phyloP scores from a whole-genome alignment of 1,140 invertebrate genomes.

The Charaxes varanes region DNA sequence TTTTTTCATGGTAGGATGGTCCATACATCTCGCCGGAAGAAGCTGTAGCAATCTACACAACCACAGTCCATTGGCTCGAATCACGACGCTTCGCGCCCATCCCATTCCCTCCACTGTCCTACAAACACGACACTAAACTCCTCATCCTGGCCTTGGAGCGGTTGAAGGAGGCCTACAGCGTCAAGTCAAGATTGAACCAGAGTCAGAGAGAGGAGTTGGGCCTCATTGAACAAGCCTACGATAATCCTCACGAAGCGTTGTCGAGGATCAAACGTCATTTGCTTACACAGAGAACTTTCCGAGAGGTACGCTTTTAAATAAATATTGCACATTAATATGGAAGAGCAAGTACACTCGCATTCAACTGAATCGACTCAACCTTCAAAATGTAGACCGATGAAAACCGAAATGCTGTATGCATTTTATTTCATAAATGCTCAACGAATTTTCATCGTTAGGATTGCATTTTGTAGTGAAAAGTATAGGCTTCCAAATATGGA shows the following conservation, averaged over 20 bases:
- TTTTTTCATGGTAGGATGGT: no score
- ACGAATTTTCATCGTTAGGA: no score
- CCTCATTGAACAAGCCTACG: constrained; percentile 99
- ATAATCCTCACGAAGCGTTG: constrained; percentile 99
- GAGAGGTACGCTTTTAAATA: constrained; percentile 91
- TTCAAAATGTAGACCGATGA: no score
- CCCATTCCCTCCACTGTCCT: constrained; percentile 98
- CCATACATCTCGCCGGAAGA: constrained; percentile 99
- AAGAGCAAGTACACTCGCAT: no score
- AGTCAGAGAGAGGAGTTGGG: constrained; percentile 99
- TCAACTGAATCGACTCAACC: no score
- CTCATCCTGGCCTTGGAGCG: constrained; percentile 97
- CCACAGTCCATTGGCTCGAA: constrained; percentile 99
- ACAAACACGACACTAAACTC: constrained; percentile 99
- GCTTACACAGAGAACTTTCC: constrained; percentile 97
- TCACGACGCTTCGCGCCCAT: constrained; percentile 98
- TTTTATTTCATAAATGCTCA: no score
- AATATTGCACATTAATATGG: no score
- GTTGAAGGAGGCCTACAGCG: constrained; percentile 99
- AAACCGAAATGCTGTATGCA: no score
- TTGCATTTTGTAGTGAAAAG: no score
- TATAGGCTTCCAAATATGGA: no score
- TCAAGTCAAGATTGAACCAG: constrained; percentile 98
- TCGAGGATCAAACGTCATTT: constrained; percentile 99
- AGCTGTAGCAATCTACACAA: constrained; percentile 99